Base-by-base conservation (phyloP, 1,140 invertebrate species). In the Microplitis demolitor region DNA sequence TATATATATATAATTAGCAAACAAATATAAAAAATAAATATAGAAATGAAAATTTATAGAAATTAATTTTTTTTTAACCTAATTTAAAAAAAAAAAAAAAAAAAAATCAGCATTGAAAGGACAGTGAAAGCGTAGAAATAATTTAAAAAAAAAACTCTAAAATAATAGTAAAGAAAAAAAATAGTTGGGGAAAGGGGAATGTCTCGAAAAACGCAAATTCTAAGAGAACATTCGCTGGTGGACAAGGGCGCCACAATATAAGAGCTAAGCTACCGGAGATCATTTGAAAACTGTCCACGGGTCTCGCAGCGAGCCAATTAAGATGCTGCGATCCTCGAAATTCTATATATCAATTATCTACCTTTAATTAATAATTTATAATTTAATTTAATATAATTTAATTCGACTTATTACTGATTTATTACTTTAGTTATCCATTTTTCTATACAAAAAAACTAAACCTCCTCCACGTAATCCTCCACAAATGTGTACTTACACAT, bases 251-350 rank as follows among this genome's bases (percentile, higher is more conserved):
- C 78, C 74, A 71, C 80, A 83, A 84, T 87, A 39, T 39, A 87
- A 85, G 79, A 87, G 84, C 85, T 87, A 87, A 86, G 82, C 85
- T 87, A 87, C 83, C 84, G 84, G 86, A 87, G 86, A 87, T 87
- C 86, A 87, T 87, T 87, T 84, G 86, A 87, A 87, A 87, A 87
- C 85, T 87, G 85, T 87, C 81, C 82, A 84, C 85, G 85, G 84
- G 85, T 79, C 74, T 79, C 84, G 85, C 86, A 81, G 85, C 86
- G 74, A 84, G 84, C 84, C 86, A 85, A 87, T 86, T 79, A 76
- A 86, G 82, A 84, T 84, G 83, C 85, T 80, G 85, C 86, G 84
- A 84, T 79, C 84, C 85, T 84, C 83, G 85, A 80, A 69, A 64
- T 75, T 39, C 39, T 39, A 66, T 72, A 75, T 85, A 86, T 87